Percentiles rank a stretch among this genome's conserved stretches.
Conservation (phyloP, 2,797 vertebrate genomes). For the Rallus crepitans region DNA sequence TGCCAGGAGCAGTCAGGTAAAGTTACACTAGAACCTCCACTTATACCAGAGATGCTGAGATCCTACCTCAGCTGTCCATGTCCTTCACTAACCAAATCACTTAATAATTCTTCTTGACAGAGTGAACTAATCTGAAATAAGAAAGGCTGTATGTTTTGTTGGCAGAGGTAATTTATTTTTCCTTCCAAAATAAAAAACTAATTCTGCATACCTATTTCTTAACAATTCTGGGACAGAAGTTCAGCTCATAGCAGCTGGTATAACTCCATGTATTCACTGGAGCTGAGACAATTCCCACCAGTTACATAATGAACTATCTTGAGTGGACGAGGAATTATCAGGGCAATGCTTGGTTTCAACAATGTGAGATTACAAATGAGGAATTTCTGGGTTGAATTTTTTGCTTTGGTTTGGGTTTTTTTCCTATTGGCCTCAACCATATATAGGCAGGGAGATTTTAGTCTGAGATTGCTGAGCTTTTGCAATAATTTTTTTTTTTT, state of each 20-base stretch:
- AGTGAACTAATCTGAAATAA: background rate
- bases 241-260: background rate
- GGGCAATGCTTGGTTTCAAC: background rate
- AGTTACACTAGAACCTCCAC: background rate
- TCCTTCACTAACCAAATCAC: background rate
- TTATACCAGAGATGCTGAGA: background rate
- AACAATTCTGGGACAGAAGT: background rate
- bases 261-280: background rate
- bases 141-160: background rate
- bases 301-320: background rate
- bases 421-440: background rate
- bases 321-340: background rate
- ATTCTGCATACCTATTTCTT: background rate
- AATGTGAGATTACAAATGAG: background rate
- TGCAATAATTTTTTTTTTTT: background rate
- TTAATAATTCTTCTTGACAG: background rate
- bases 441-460: background rate
- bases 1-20: background rate
- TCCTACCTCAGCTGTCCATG: background rate
- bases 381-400: fast-evolving
- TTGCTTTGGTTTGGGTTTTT: background rate
- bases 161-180: background rate
- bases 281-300: background rate
- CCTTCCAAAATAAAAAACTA: background rate
- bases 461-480: background rate